Evolutionary conservation across 2,797 vertebrate genomes (phyloP).

Genomic region (Glyptemys insculpta): DNA sequence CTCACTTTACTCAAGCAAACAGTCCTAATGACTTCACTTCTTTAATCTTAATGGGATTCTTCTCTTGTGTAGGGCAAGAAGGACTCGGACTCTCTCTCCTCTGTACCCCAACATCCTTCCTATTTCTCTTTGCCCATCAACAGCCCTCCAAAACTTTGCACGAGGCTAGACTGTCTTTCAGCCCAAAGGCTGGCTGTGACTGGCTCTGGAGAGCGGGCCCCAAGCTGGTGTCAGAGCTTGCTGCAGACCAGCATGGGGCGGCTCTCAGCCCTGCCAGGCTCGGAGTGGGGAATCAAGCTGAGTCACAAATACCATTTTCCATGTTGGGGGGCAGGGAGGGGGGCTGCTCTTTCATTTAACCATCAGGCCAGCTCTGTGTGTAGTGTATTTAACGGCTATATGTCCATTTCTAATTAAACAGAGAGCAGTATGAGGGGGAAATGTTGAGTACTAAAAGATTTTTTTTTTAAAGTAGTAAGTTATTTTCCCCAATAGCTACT

Average conservation of each 20-base stretch:
- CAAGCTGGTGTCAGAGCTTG: rapidly evolving
- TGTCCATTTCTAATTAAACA: slow-evolving; percentile 39
- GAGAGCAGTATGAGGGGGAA: not conserved
- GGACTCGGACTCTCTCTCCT: not conserved
- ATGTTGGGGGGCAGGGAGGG: not conserved
- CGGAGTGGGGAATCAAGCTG: not conserved
- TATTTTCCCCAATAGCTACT: not conserved
- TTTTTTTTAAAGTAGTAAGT: slow-evolving; percentile 41
- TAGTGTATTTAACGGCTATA: not conserved
- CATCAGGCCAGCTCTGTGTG: not conserved
- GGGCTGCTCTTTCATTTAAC: not conserved
- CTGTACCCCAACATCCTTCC: not conserved
- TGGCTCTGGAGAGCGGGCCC: not conserved
- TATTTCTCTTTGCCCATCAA: not conserved
- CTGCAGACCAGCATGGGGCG: not conserved
- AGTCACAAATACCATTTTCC: not conserved
- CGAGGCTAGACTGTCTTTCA: not conserved
- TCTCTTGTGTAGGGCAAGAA: not conserved
- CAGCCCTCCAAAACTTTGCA: not conserved
- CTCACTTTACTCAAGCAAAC: not conserved
- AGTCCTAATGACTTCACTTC: not conserved
- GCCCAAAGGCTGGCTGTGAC: not conserved
- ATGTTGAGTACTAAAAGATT: slow-evolving; percentile 35
- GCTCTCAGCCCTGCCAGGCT: not conserved
- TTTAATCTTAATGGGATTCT: not conserved